These are phyloP conservation scores for Lamellibrachia luymesi DNA, from an alignment of 1,140 invertebrate genomes.

Conservation along the genomic window DNA sequence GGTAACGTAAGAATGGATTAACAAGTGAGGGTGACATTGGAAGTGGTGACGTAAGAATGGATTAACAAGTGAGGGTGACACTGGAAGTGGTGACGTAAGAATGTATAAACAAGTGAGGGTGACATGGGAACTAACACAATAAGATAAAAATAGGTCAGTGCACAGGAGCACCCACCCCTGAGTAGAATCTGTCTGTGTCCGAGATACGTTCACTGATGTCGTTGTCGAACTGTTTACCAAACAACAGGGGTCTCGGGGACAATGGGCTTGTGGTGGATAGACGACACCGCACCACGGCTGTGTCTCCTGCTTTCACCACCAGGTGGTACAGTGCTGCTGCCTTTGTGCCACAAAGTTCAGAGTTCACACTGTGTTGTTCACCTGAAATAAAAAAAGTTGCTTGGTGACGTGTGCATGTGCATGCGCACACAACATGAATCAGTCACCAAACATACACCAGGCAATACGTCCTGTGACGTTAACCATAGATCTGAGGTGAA, in stretches of 20 bases:
- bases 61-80: no score
- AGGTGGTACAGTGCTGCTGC: constrained; percentile 52
- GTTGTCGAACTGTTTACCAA: constrained; percentile 38
- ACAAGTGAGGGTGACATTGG: no score
- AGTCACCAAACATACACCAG: neutral
- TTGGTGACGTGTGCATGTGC: neutral
- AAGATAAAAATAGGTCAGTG: constrained; percentile 25
- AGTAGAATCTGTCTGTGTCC: constrained; percentile 54
- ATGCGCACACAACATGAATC: neutral
- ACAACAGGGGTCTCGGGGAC: neutral
- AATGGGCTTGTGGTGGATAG: constrained; percentile 26
- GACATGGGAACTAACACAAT: no score
- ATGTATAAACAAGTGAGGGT: no score
- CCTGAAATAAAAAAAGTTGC: neutral
- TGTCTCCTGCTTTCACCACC: constrained; percentile 41
- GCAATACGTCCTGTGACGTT: neutral
- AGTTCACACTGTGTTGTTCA: constrained; percentile 45
- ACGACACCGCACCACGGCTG: constrained; percentile 36
- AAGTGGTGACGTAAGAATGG: no score
- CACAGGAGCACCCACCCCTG: constrained; percentile 34
- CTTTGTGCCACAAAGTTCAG: constrained; percentile 50
- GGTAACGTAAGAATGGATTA: no score
- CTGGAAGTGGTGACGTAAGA: no score
- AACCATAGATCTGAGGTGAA: neutral
- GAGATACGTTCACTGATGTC: constrained; percentile 43